Percentiles rank a stretch among this genome's conserved stretches.
Conservation (phyloP, 2,797 vertebrate genomes). For the Falco columbarius region DNA sequence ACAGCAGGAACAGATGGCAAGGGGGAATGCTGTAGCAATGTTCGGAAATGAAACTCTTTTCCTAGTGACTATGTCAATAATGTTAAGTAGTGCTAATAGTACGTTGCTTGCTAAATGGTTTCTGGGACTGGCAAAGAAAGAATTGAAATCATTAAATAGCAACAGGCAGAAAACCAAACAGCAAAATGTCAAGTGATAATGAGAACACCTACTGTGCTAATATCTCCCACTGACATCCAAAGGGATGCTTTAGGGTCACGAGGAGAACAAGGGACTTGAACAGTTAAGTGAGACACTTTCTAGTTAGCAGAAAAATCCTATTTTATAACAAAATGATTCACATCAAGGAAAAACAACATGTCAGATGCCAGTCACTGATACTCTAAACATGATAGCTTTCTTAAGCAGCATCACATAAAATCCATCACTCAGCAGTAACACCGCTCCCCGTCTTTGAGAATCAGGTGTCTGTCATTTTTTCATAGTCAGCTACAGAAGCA, state of each 20-base stretch:
- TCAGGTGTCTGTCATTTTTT: background rate
- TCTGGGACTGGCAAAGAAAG: background rate
- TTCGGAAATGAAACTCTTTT: background rate
- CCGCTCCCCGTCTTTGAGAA: background rate
- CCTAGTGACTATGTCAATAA: background rate
- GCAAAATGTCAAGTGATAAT: slow-evolving; percentile 50
- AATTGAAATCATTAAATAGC: slow-evolving; percentile 31
- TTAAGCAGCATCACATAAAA: background rate
- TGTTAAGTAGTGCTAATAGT: background rate
- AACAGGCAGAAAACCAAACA: slow-evolving; percentile 44
- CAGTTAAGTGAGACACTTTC: background rate
- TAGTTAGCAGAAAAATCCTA: background rate
- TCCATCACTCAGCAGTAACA: background rate
- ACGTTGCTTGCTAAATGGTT: background rate
- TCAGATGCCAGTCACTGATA: background rate
- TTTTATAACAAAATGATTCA: background rate
- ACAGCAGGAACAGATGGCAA: background rate
- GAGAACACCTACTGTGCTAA: background rate
- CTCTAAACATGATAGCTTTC: background rate
- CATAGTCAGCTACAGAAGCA: background rate
- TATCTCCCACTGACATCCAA: slow-evolving; percentile 1
- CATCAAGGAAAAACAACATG: background rate
- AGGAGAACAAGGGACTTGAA: background rate
- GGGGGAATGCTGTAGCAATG: background rate
- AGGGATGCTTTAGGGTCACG: background rate